Base-by-base conservation (phyloP, 1,140 invertebrate species). In the Trichoplusia ni region DNA sequence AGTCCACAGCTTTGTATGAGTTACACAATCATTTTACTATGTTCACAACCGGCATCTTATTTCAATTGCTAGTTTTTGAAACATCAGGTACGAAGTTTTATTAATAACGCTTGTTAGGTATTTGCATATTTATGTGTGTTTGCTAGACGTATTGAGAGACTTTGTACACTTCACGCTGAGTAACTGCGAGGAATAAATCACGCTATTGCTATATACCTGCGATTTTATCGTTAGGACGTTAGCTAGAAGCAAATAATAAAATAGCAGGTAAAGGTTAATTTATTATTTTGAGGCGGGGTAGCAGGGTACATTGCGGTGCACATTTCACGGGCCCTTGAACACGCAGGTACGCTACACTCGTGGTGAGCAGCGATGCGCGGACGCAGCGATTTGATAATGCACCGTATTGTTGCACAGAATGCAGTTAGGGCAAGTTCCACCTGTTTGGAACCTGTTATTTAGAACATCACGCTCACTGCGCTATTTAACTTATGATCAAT, bases 251-350 rank as follows among this genome's bases (percentile, higher is more conserved):
- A 38, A 25, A 9, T 27, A 25, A 56, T 38, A 56, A 56, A 56
- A 56, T 51, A 7, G 21, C n/a, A 51, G 16, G 47, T 51, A 51
- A 27, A 16, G 21, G 11, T 42, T 14, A 8, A 21, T 53, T 53
- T 37, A 35, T 35, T 23, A 13, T 47, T 47, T 21, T 2, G 33
- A 23, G 49, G 33, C 19, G 33, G 46, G 9, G 9, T 44, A 31
- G 14, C 44, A 40, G 38, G 11, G 19, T 27, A 58, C 14, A 27
- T 31, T 18, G 54, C 16, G 51, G 18, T 23, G 37, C 49, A 62
- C 75, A 82, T 82, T 88, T 84, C 76, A 86, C 73, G 82, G 76
- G 69, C 82, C 84, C 81, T 81, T 84, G 77, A 69, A 60, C 76
- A 72, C 70, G 75, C 67, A 69, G 75, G 74, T 73, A 64, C 71